Evolutionary conservation across 2,888 invertebrate species (phyloP).

Genomic region (Nebria brevicollis): DNA sequence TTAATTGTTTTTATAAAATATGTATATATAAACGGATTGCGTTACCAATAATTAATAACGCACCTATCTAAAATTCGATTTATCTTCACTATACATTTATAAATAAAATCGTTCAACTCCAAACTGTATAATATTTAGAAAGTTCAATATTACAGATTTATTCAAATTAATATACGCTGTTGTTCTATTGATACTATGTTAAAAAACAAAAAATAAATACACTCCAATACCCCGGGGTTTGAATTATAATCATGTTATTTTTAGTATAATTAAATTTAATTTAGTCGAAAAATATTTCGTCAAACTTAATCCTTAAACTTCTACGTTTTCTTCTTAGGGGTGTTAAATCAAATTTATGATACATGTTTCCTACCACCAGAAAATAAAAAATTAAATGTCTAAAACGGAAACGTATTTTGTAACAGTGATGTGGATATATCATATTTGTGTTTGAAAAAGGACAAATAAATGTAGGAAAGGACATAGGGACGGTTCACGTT

Average conservation of each 20-base stretch:
- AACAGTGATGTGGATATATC: not conserved
- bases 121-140: too few relatives aligned
- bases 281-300: not conserved
- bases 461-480: not conserved
- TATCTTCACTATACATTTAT: too few relatives aligned
- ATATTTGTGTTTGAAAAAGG: not conserved
- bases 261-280: not conserved
- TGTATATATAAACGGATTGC: too few relatives aligned
- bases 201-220: not conserved
- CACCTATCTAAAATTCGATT: too few relatives aligned
- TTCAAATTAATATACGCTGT: too few relatives aligned
- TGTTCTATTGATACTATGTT: too few relatives aligned
- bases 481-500: not conserved
- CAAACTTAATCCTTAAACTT: not conserved
- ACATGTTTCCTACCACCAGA: not conserved
- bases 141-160: too few relatives aligned
- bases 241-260: not conserved
- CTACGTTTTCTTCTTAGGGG: not conserved
- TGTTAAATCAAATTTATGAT: not conserved
- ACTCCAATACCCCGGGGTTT: not conserved
- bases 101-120: too few relatives aligned
- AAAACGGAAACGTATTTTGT: too few relatives aligned
- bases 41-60: too few relatives aligned
- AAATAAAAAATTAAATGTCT: not conserved
- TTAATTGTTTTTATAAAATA: too few relatives aligned